Conservation (phyloP, 2,888 invertebrate genomes). For the Poecilus cupreus region DNA sequence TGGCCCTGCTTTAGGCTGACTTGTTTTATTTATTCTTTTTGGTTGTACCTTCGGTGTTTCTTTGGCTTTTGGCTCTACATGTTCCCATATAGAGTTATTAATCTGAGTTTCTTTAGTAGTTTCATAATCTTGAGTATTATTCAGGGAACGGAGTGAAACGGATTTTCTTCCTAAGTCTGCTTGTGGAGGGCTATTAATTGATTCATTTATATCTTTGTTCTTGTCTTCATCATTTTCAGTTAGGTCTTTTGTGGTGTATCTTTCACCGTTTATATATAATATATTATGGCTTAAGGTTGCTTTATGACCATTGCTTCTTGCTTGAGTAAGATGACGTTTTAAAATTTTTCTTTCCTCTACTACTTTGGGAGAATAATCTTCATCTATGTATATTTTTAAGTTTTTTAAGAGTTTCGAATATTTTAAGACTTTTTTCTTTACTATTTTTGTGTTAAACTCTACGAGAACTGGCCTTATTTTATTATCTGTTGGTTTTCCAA, state of each 20-base stretch:
- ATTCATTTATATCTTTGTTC: not conserved
- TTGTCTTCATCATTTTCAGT: not conserved
- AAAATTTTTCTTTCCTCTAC: not conserved
- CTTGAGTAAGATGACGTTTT: not conserved
- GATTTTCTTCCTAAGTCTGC: too few species aligned
- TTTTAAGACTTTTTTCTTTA: too few species aligned
- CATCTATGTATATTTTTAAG: not conserved
- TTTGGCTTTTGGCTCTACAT: not conserved
- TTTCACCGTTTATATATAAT: not conserved
- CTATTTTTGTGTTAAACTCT: not conserved
- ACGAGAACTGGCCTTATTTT: not conserved
- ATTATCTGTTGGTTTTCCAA: not conserved
- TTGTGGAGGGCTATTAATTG: not conserved
- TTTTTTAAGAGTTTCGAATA: not conserved
- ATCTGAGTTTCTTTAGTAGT: too few species aligned
- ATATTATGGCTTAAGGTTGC: not conserved
- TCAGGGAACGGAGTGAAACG: too few species aligned
- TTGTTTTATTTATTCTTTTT: not conserved
- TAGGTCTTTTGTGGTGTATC: not conserved
- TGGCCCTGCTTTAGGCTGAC: not conserved
- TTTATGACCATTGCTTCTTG: not conserved
- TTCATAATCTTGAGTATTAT: too few species aligned
- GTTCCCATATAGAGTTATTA: too few species aligned
- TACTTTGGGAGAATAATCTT: not conserved
- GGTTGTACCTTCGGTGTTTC: not conserved